Conservation (phyloP, 2,888 invertebrate genomes). For the Choristoneura rosaceana region DNA sequence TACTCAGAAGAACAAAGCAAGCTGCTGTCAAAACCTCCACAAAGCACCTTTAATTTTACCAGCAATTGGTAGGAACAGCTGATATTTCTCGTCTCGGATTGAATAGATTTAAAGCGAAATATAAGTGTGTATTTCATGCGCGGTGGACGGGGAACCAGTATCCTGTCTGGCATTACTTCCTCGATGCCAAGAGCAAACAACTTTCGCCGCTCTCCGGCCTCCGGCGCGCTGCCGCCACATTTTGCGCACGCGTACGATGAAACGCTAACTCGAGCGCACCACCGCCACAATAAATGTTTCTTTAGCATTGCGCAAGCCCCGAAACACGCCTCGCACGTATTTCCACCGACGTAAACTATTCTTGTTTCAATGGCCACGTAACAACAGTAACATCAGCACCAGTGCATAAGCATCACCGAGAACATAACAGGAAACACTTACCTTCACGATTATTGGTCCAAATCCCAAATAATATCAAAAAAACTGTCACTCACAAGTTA, state of each 20-base stretch:
- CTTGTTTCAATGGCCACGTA: constrained; percentile 51
- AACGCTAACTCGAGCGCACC: constrained; percentile 47
- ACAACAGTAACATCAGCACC: constrained; percentile 48
- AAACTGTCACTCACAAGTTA: constrained; percentile 81
- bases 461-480: constrained; percentile 80
- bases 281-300: constrained; percentile 51
- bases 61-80: neutral
- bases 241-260: constrained; percentile 50
- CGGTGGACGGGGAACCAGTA: constrained; percentile 55
- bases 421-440: constrained; percentile 70
- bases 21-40: too few relatives aligned
- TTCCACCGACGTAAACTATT: constrained; percentile 48
- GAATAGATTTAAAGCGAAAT: constrained; percentile 12
- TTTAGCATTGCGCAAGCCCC: constrained; percentile 64
- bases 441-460: constrained; percentile 80
- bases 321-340: constrained; percentile 50
- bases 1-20: too few relatives aligned
- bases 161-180: constrained; percentile 69
- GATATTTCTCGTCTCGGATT: neutral
- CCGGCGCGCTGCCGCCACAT: constrained; percentile 51
- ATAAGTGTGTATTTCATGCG: constrained; percentile 36
- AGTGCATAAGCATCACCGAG: constrained; percentile 47
- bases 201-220: constrained; percentile 66
- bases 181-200: constrained; percentile 78
- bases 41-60: too few relatives aligned